phyloP scores from a whole-genome alignment of 2,113 vertebrate species.

The Eurystomus gularis region DNA sequence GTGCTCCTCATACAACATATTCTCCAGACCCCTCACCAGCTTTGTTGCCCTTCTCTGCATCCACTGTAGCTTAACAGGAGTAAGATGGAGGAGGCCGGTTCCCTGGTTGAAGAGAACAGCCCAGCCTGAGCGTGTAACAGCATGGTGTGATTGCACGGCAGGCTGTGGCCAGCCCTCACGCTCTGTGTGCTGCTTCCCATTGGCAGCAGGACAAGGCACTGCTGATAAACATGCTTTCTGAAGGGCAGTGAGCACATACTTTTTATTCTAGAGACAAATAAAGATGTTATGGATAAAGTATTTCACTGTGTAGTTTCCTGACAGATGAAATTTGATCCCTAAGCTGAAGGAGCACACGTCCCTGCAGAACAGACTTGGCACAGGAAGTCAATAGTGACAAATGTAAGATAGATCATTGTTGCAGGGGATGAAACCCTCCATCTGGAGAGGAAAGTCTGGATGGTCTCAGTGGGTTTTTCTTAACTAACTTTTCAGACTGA shows the following conservation, averaged over 20 bases:
- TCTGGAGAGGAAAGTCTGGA: neutral
- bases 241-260: neutral
- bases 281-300: neutral
- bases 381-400: constrained; percentile 6
- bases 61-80: neutral
- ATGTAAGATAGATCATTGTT: neutral
- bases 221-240: neutral
- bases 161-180: neutral
- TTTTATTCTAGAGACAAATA: neutral
- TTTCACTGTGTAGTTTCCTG: neutral
- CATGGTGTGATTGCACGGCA: no score
- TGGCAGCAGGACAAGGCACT: neutral
- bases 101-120: neutral
- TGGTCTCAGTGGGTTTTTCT: neutral
- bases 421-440: neutral
- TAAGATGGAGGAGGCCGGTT: neutral
- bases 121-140: neutral
- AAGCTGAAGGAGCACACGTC: neutral
- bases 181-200: neutral
- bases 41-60: no score
- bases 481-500: neutral
- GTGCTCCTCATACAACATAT: no score
- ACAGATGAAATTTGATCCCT: neutral
- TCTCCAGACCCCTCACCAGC: no score
- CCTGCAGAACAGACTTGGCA: neutral